Evolutionary conservation across 2,797 vertebrate species (phyloP).

Genomic region (Enteromius treurensis): DNA sequence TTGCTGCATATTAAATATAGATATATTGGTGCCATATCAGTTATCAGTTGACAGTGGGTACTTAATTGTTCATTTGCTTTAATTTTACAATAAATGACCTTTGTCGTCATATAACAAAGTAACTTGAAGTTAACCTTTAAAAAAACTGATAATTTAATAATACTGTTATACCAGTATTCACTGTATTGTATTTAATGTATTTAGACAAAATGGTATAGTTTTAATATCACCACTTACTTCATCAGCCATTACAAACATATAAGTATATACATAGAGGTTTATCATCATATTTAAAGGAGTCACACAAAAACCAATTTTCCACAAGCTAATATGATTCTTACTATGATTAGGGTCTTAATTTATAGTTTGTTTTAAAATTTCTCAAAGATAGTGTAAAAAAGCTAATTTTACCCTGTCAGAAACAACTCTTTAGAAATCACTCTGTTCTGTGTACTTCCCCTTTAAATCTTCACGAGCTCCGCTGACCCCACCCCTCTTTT

Average conservation of each 20-base stretch:
- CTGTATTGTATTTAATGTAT: neutral
- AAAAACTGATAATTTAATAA: neutral
- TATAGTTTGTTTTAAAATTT: too few species aligned
- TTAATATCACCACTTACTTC: neutral
- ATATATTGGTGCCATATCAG: neutral
- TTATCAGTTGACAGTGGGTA: neutral
- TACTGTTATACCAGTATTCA: neutral
- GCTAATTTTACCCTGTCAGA: too few species aligned
- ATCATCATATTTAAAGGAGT: neutral
- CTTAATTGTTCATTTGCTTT: neutral
- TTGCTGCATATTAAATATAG: neutral
- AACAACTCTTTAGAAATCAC: too few species aligned
- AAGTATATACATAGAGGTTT: neutral
- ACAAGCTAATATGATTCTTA: too few species aligned
- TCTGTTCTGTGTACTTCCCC: too few species aligned
- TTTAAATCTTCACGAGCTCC: too few species aligned
- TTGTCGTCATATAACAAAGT: neutral
- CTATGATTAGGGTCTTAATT: too few species aligned
- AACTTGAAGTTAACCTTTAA: neutral
- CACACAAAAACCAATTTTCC: too few species aligned
- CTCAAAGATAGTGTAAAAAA: too few species aligned
- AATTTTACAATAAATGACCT: neutral
- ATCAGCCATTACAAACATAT: neutral
- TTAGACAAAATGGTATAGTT: neutral
- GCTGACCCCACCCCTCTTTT: too few species aligned